Evolutionary conservation across 92 coral and sea anemone genomes (phyloP).

Genomic region (Epizoanthus stellaris): DNA sequence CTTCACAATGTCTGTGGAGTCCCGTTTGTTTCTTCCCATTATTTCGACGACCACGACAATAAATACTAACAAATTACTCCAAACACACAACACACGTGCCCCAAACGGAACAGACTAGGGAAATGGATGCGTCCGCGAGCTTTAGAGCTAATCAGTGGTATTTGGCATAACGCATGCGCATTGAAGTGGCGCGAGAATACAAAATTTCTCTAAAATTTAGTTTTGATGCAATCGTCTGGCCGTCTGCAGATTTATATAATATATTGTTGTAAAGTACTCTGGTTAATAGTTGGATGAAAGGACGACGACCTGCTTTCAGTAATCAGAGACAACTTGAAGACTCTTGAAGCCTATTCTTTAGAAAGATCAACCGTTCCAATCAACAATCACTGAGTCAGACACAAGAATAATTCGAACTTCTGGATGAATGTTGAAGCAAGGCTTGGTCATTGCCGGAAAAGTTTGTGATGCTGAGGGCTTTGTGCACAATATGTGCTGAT

Average conservation of each 20-base stretch:
- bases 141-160: background rate
- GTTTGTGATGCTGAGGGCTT: conserved; percentile 78
- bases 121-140: background rate
- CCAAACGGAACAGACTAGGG: background rate
- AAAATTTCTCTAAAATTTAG: background rate
- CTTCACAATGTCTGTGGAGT: conserved; percentile 59
- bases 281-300: too few relatives aligned
- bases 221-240: background rate
- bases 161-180: conserved; percentile 1
- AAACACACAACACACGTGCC: background rate
- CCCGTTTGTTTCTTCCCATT: conserved; percentile 72
- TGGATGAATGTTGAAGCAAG: background rate
- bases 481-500: conserved; percentile 79
- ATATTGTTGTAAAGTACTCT: background rate
- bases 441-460: background rate
- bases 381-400: background rate
- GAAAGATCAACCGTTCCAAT: too few relatives aligned
- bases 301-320: too few relatives aligned
- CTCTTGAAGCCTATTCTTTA: too few relatives aligned
- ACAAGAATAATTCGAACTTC: background rate
- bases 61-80: background rate
- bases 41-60: background rate
- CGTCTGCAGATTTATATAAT: background rate
- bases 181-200: conserved; percentile 35
- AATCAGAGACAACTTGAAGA: too few relatives aligned